A percentile compares a stretch with the other conserved stretches of the same genome.
phyloP scores from a whole-genome alignment of 2,888 invertebrate species.

The Drosophila ustulata region DNA sequence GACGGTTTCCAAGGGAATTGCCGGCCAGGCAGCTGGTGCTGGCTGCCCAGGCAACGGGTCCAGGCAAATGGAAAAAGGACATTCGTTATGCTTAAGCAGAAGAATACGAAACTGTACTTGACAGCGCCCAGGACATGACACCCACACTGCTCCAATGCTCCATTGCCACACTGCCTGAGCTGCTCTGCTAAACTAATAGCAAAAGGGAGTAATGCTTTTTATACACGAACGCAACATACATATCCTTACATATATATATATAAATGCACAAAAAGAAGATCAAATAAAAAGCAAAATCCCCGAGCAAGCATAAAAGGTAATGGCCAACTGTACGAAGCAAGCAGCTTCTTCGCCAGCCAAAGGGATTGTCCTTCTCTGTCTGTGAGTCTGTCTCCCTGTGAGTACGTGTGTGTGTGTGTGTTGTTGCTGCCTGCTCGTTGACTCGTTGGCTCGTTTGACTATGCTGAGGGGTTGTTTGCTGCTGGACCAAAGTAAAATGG shows the following conservation, averaged over 20 bases:
- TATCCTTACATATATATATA: slow-evolving; percentile 16
- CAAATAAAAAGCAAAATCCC: slow-evolving; percentile 45
- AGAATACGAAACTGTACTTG: slow-evolving; percentile 82
- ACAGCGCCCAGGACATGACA: slow-evolving; percentile 58
- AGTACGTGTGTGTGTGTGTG: slow-evolving; percentile 15
- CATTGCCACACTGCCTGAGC: not conserved
- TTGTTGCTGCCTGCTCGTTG: slow-evolving; percentile 58
- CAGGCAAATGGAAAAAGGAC: slow-evolving; percentile 69
- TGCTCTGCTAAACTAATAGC: slow-evolving; percentile 69
- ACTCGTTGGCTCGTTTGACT: slow-evolving; percentile 37
- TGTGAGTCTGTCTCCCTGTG: slow-evolving; percentile 30
- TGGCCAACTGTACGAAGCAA: slow-evolving; percentile 65
- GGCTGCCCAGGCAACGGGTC: slow-evolving; percentile 31
- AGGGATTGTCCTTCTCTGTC: slow-evolving; percentile 56
- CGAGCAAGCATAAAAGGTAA: slow-evolving; percentile 72
- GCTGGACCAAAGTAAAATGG: slow-evolving; percentile 74
- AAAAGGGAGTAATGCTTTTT: slow-evolving; percentile 59
- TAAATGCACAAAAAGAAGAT: slow-evolving; percentile 33
- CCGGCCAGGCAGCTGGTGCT: slow-evolving; percentile 37
- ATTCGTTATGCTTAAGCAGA: slow-evolving; percentile 83
- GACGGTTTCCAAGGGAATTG: slow-evolving; percentile 65
- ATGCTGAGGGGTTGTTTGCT: slow-evolving; percentile 70
- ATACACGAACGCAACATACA: slow-evolving; percentile 21
- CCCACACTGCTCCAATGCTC: not conserved
- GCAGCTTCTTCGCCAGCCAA: slow-evolving; percentile 63